These are phyloP conservation scores for Hoplodrina blanda DNA, from an alignment of 2,888 invertebrate species.

Conservation along the genomic window DNA sequence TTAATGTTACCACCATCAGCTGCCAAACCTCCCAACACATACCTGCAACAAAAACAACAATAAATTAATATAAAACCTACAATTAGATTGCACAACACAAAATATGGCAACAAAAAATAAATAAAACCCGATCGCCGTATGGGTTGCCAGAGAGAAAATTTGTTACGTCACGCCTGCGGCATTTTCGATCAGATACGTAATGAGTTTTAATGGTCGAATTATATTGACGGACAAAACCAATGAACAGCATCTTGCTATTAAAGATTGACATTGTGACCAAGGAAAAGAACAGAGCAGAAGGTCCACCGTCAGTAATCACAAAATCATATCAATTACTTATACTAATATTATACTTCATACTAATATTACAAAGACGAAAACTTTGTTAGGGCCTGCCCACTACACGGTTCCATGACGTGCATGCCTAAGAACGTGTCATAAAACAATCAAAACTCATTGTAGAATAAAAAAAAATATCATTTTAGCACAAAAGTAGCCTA, in stretches of 20 bases:
- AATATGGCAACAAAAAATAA: constrained; percentile 45
- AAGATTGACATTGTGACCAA: constrained; percentile 29
- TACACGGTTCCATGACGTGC: too few relatives aligned
- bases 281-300: constrained; percentile 19
- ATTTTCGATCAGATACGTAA: constrained; percentile 61
- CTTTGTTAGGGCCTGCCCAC: too few relatives aligned
- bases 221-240: constrained; percentile 49
- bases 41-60: constrained; percentile 63
- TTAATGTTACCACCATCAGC: constrained; percentile 32
- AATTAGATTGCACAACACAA: constrained; percentile 53
- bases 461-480: too few relatives aligned
- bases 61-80: constrained; percentile 50
- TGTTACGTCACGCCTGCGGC: constrained; percentile 50
- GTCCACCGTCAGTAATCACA: background rate
- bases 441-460: too few relatives aligned
- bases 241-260: constrained; percentile 38
- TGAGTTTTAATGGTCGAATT: constrained; percentile 55
- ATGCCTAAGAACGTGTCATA: too few relatives aligned
- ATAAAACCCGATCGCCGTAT: constrained; percentile 22
- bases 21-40: constrained; percentile 36
- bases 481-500: too few relatives aligned
- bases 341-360: too few relatives aligned
- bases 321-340: too few relatives aligned
- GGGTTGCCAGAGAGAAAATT: constrained; percentile 56
- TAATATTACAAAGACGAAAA: too few relatives aligned